Evolutionary conservation across 2,113 vertebrate genomes (phyloP), one percentile per base, ranked within the genome.

Genomic region (Alethe diademata): DNA sequence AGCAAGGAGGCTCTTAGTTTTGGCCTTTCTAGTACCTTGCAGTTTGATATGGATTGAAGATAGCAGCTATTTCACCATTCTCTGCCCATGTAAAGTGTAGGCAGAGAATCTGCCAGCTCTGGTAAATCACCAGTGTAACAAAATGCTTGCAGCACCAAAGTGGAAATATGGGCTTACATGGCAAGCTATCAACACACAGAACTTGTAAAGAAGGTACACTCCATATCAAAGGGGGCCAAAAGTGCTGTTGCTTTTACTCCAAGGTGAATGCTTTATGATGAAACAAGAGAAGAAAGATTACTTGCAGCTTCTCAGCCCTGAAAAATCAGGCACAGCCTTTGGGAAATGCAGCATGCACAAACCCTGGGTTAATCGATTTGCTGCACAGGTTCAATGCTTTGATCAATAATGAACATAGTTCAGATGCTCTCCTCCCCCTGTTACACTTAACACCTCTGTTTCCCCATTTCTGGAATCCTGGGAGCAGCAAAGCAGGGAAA

Each of bases 1-100:
- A 66, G 29, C 70, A 92, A 48, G 47, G 8, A 88, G n/a, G 67
- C 33, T 87, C 58, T 82, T 74, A 62, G 51, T 53, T 81, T 64
- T 79, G 36, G 61, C 69, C 72, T 95, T 69, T 57, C 71, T 73
- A 78, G 36, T 40, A 73, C 86, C 94, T 35, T 36, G 75, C 57
- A 82, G 92, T 61, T 95, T 96, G 93, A 97, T 43, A 60, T 51
- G 69, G 78, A 96, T 90, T 92, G 92, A 80, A 86, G 79, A 81
- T 25, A 96, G 78, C 90, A 94, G 87, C 78, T 94, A 67, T 74
- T 92, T 28, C 36, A 78, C 65, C 90, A 86, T 92, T 19, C n/a
- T 60, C 60, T 71, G 86, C 56, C 83, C 62, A 47, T 71, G 33
- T 53, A 61, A 89, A 54, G 66, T 89, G n/a, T 5, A 71, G 47